phyloP scores from a whole-genome alignment of 2,113 vertebrate species.

The Tychaedon coryphoeus region DNA sequence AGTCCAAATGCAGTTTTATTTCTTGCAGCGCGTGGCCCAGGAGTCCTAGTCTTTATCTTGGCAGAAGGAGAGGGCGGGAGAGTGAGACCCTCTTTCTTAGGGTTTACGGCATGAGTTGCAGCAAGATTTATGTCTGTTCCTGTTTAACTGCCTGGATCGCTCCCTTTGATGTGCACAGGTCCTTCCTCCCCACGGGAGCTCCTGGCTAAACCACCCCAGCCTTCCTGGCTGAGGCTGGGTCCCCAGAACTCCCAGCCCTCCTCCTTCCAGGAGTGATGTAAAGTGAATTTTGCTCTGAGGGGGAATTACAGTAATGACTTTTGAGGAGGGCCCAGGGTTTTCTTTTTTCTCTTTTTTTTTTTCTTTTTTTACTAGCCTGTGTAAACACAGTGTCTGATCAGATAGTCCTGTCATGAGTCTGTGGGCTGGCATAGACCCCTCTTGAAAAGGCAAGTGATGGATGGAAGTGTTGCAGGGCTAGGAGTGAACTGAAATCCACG shows the following conservation, averaged over 20 bases:
- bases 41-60: conserved; percentile 10
- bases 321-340: not conserved
- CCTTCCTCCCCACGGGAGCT: conserved; percentile 56
- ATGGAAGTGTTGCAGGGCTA: not conserved
- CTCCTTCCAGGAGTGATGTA: not conserved
- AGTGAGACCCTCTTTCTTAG: conserved; percentile 32
- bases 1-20: conserved; percentile 1
- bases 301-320: not conserved
- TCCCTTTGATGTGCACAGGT: conserved; percentile 64
- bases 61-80: conserved; percentile 27
- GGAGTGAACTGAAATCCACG: accelerated
- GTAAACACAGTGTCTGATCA: not conserved
- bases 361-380: not conserved
- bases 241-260: not conserved
- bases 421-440: not conserved
- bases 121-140: conserved; percentile 53
- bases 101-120: conserved; percentile 23
- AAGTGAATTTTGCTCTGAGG: conserved; percentile 22
- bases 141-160: conserved; percentile 47
- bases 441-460: not conserved
- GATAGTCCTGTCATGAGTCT: not conserved
- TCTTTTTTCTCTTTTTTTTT: not conserved
- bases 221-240: not conserved
- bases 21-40: not conserved
- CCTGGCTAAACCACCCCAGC: conserved; percentile 36